phyloP scores from a whole-genome alignment of 2,113 vertebrate species.

The Lynx canadensis region DNA sequence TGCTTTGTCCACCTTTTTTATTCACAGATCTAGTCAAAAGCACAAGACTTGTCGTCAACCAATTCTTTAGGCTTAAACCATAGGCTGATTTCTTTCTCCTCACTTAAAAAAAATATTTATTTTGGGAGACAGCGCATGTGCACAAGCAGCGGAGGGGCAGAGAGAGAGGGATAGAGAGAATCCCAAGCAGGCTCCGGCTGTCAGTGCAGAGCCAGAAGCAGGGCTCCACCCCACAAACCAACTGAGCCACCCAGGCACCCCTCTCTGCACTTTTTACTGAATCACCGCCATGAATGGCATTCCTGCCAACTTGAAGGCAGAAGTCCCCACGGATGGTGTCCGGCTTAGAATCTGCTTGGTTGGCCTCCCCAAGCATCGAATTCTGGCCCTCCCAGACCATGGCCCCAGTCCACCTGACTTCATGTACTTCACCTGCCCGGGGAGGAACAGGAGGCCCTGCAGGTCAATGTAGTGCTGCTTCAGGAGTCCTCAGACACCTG shows the following conservation, averaged over 20 bases:
- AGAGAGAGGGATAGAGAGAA: no score
- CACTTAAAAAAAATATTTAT: no score
- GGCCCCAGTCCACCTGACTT: slow-evolving; percentile 80
- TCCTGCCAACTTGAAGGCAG: slow-evolving; percentile 91
- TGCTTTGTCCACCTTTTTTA: slow-evolving; percentile 33
- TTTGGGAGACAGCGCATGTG: no score
- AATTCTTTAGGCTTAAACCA: slow-evolving; percentile 90
- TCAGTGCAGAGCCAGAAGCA: no score
- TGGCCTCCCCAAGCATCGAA: background rate
- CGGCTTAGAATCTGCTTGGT: background rate
- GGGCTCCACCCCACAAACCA: no score
- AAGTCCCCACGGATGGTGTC: slow-evolving; percentile 90
- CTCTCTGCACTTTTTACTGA: slow-evolving; percentile 71
- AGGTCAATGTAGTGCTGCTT: slow-evolving; percentile 88
- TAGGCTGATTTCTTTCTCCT: slow-evolving; percentile 87
- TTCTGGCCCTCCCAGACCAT: slow-evolving; percentile 81
- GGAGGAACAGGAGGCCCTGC: slow-evolving; percentile 88
- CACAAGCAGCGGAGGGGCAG: no score
- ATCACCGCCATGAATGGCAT: slow-evolving; percentile 93
- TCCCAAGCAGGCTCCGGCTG: no score
- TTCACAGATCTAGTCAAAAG: slow-evolving; percentile 88
- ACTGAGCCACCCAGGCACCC: no score
- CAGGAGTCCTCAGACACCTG: slow-evolving; percentile 84
- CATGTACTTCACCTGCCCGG: slow-evolving; percentile 87
- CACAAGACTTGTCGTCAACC: slow-evolving; percentile 85